These are phyloP conservation scores for Acronicta aceris DNA, from an alignment of 2,888 invertebrate species.

Conservation along the genomic window DNA sequence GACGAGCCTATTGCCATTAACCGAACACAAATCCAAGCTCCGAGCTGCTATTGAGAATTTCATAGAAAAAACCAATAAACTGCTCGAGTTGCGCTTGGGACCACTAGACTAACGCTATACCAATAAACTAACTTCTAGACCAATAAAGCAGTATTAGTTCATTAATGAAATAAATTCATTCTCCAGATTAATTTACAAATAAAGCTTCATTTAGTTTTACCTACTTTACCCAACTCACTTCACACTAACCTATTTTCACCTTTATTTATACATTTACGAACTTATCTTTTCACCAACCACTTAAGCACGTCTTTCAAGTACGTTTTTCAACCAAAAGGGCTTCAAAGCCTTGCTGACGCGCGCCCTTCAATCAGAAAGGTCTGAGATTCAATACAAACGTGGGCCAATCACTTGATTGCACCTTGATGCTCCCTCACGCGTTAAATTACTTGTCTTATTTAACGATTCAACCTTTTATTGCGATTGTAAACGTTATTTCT, in stretches of 20 bases:
- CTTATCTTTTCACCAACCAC: slow-evolving; percentile 15
- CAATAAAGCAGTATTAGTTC: too few species aligned
- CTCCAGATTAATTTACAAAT: not conserved
- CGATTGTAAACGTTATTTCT: slow-evolving; percentile 39
- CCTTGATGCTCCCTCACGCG: slow-evolving; percentile 26
- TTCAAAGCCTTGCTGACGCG: slow-evolving; percentile 15
- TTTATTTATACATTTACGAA: slow-evolving; percentile 3
- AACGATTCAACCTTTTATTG: slow-evolving; percentile 53
- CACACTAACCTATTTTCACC: not conserved
- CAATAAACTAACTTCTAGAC: too few species aligned
- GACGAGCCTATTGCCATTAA: too few species aligned
- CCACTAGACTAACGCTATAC: too few species aligned
- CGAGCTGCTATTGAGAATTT: too few species aligned
- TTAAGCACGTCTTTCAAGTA: slow-evolving; percentile 13
- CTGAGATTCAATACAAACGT: slow-evolving; percentile 13
- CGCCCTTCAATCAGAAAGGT: slow-evolving; percentile 33
- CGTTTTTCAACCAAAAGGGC: slow-evolving; percentile 35
- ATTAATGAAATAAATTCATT: too few species aligned
- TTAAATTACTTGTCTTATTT: slow-evolving; percentile 56
- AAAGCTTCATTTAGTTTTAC: not conserved
- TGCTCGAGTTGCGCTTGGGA: too few species aligned
- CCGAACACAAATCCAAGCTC: too few species aligned
- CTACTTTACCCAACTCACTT: not conserved
- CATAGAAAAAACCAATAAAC: too few species aligned
- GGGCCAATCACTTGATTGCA: slow-evolving; percentile 44